Evolutionary conservation across 2,888 invertebrate genomes (phyloP).

Genomic region (Hirtodrosophila confusa): DNA sequence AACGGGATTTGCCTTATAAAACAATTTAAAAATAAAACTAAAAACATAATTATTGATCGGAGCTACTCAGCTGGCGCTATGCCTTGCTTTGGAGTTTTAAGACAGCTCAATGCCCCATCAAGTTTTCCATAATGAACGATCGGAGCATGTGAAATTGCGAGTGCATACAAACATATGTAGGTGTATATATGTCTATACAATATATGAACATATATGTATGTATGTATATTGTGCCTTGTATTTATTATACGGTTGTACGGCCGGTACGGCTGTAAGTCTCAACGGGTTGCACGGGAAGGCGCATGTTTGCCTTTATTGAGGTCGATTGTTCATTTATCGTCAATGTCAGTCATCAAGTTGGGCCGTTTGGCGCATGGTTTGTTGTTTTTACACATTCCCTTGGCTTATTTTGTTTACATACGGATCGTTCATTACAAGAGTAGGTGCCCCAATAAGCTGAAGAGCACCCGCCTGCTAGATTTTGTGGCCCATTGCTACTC

Average conservation of each 20-base stretch:
- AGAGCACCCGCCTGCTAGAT: background rate
- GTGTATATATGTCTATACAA: background rate
- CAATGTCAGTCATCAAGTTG: conserved; percentile 72
- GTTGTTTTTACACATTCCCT: conserved; percentile 71
- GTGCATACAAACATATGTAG: background rate
- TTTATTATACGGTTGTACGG: background rate
- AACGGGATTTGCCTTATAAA: conserved; percentile 34
- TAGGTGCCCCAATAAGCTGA: background rate
- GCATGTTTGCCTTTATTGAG: conserved; percentile 62
- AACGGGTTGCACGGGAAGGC: conserved; percentile 12
- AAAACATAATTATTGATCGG: conserved; percentile 37
- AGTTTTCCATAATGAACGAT: conserved; percentile 22
- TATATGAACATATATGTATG: too few relatives aligned
- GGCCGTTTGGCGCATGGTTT: conserved; percentile 60
- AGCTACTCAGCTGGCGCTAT: conserved; percentile 19
- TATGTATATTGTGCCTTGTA: background rate
- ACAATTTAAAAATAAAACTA: background rate
- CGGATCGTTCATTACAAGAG: conserved; percentile 34
- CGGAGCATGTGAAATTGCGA: conserved; percentile 9
- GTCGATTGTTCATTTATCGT: conserved; percentile 75
- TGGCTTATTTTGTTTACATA: conserved; percentile 52
- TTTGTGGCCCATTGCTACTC: background rate
- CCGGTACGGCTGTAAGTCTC: background rate
- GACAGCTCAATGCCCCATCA: conserved; percentile 36
- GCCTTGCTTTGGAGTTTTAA: conserved; percentile 33